Percentiles rank a stretch among this genome's conserved stretches.
phyloP scores from a whole-genome alignment of 2,888 invertebrate genomes.

The Strigamia transsilvanica region DNA sequence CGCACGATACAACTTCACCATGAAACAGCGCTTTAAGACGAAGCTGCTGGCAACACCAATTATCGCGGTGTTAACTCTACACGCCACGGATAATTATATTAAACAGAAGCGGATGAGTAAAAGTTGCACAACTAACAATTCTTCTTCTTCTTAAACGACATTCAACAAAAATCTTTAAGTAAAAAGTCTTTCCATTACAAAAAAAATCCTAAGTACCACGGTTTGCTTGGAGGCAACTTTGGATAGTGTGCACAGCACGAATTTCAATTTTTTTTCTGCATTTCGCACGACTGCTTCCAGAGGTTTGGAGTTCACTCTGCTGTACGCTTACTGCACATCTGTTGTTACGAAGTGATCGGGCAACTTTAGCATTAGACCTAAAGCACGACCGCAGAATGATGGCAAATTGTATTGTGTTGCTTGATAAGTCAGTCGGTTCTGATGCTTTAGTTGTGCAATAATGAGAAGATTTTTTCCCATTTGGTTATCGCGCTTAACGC shows the following conservation, averaged over 20 bases:
- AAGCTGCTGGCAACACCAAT: background rate
- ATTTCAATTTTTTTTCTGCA: slow-evolving; percentile 34
- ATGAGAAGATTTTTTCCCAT: background rate
- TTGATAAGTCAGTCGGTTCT: background rate
- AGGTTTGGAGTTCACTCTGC: slow-evolving; percentile 32
- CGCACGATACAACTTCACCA: background rate
- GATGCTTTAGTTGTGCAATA: background rate
- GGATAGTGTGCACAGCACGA: slow-evolving; percentile 27
- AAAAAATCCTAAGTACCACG: background rate
- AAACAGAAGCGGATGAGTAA: background rate
- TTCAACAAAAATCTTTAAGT: background rate
- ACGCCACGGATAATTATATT: background rate
- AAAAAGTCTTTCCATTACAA: background rate
- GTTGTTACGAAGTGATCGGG: slow-evolving; percentile 22
- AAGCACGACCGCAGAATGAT: slow-evolving; percentile 27
- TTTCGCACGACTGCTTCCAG: slow-evolving; percentile 31
- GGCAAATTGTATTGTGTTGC: slow-evolving; percentile 12
- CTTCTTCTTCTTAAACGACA: background rate
- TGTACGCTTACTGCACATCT: slow-evolving; percentile 29
- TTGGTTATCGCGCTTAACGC: background rate
- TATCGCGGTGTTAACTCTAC: background rate
- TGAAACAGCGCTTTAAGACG: background rate
- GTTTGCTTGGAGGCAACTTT: slow-evolving; percentile 32
- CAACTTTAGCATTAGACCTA: slow-evolving; percentile 31
- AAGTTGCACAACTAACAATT: background rate